Conservation (phyloP, 2,888 invertebrate species). For the Drosophila peninsularis region DNA sequence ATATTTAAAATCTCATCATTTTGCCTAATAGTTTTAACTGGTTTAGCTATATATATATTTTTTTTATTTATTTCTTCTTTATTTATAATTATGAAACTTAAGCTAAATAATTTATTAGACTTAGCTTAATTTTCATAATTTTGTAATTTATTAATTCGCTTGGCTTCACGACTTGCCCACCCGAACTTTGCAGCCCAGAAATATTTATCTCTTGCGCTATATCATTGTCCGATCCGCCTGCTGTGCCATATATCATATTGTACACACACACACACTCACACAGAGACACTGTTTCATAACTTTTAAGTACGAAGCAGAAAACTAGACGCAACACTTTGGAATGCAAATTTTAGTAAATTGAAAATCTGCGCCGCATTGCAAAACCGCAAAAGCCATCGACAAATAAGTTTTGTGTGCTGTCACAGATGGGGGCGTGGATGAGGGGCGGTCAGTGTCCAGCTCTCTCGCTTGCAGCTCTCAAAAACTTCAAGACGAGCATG, state of each 20-base stretch:
- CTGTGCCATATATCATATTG: conserved; percentile 58
- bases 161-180: background rate
- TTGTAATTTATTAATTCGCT: background rate
- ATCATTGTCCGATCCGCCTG: conserved; percentile 25
- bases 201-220: conserved; percentile 4
- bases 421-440: background rate
- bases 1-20: no score
- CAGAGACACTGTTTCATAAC: conserved; percentile 29
- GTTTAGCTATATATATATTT: background rate
- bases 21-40: background rate
- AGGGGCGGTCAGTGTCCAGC: conserved; percentile 26
- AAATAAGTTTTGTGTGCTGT: conserved; percentile 57
- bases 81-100: no score
- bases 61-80: background rate
- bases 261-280: conserved; percentile 12
- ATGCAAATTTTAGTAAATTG: conserved; percentile 77
- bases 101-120: no score
- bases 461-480: conserved; percentile 21
- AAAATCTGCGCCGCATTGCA: conserved; percentile 60
- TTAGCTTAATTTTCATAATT: background rate
- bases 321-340: conserved; percentile 58
- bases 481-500: conserved; percentile 72
- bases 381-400: conserved; percentile 66
- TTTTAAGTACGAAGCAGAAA: conserved; percentile 36
- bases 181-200: background rate